A percentile compares a stretch with the other conserved stretches of the same genome.
phyloP scores from a whole-genome alignment of 2,797 vertebrate genomes.

The Melanotaenia maccullochi region DNA sequence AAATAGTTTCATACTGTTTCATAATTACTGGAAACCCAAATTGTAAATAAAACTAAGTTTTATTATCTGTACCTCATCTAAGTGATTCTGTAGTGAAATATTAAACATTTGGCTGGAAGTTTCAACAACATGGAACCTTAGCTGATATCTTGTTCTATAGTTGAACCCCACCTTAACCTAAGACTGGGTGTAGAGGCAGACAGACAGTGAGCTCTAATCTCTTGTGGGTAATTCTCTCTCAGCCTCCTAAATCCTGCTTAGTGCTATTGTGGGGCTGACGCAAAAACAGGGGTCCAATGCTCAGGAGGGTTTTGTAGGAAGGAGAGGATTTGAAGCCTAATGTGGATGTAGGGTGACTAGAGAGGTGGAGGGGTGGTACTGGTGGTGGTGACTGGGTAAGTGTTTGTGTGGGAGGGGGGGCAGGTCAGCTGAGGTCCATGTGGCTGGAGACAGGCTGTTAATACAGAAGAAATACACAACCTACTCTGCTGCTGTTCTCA shows the following conservation, averaged over 20 bases:
- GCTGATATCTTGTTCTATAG: conserved; percentile 56
- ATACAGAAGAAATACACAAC: conserved; percentile 62
- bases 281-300: conserved; percentile 68
- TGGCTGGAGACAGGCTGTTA: conserved; percentile 66
- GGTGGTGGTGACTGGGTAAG: background rate
- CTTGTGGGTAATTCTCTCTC: conserved; percentile 76
- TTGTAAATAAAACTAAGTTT: background rate
- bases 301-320: conserved; percentile 51
- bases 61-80: background rate
- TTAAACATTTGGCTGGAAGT: conserved; percentile 20
- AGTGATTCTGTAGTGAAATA: background rate
- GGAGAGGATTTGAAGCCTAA: conserved; percentile 59
- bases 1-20: background rate
- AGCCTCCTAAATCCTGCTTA: conserved; percentile 81
- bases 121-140: conserved; percentile 6
- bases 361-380: conserved; percentile 44
- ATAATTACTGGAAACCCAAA: background rate
- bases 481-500: conserved; percentile 60
- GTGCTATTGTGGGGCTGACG: conserved; percentile 75
- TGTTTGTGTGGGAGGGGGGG: conserved; percentile 31
- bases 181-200: conserved; percentile 52
- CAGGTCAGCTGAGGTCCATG: conserved; percentile 55
- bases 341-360: conserved; percentile 43
- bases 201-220: conserved; percentile 78
- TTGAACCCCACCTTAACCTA: conserved; percentile 70